Conservation (phyloP, 2,888 invertebrate species). For the Diploptera punctata region DNA sequence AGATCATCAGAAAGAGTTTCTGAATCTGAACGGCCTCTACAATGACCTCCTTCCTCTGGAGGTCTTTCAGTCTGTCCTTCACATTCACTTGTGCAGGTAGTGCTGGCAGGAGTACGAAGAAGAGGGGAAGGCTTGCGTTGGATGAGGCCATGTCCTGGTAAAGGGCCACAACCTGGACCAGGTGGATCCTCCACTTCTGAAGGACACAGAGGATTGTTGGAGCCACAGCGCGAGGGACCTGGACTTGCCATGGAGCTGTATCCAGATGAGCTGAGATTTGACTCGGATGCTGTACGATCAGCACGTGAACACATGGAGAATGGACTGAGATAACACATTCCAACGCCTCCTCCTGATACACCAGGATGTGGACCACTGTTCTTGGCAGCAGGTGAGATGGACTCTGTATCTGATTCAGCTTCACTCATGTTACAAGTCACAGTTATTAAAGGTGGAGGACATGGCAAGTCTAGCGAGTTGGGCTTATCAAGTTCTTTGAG, state of each 20-base stretch:
- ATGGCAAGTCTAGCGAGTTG: slow-evolving; percentile 65
- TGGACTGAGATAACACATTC: slow-evolving; percentile 78
- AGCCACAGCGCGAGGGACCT: slow-evolving; percentile 81
- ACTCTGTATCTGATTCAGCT: slow-evolving; percentile 74
- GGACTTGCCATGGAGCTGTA: slow-evolving; percentile 88
- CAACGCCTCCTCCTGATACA: slow-evolving; percentile 54
- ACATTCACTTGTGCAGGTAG: slow-evolving; percentile 24
- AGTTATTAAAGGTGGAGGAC: slow-evolving; percentile 55
- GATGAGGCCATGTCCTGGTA: slow-evolving; percentile 15
- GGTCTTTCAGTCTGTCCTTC: slow-evolving; percentile 24
- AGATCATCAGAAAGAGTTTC: slow-evolving; percentile 77
- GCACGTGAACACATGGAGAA: slow-evolving; percentile 75
- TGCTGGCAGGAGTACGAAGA: slow-evolving; percentile 64
- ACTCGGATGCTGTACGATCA: slow-evolving; percentile 80
- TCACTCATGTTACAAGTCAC: slow-evolving; percentile 75
- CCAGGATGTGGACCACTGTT: slow-evolving; percentile 56
- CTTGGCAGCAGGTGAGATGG: slow-evolving; percentile 65
- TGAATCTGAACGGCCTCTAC: slow-evolving; percentile 72
- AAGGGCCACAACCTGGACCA: slow-evolving; percentile 46
- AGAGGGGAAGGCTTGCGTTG: slow-evolving; percentile 62
- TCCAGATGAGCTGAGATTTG: slow-evolving; percentile 83
- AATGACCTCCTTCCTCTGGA: slow-evolving; percentile 35
- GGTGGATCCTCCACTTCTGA: slow-evolving; percentile 73
- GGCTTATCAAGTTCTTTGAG: slow-evolving; percentile 69
- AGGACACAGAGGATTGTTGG: slow-evolving; percentile 79